A percentile compares a stretch with the other conserved stretches of the same genome.
phyloP scores from a whole-genome alignment of 2,113 vertebrate genomes.

The Ginglymostoma cirratum region DNA sequence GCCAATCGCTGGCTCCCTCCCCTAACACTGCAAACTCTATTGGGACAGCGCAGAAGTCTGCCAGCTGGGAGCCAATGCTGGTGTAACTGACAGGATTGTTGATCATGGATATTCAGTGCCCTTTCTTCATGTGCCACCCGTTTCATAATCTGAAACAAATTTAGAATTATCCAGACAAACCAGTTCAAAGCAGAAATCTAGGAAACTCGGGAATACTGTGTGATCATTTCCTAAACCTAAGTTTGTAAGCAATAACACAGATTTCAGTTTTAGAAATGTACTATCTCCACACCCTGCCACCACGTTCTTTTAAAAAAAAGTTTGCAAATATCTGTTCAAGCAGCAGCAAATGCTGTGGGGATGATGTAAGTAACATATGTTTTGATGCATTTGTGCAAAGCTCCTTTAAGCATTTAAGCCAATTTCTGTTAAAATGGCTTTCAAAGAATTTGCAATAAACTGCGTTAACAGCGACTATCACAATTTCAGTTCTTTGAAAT shows the following conservation, averaged over 20 bases:
- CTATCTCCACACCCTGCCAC: too few species aligned
- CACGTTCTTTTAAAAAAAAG: neutral
- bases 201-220: neutral
- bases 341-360: neutral
- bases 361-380: neutral
- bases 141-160: neutral
- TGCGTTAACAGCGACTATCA: neutral
- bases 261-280: neutral
- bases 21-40: neutral
- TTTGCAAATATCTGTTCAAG: neutral
- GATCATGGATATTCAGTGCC: neutral
- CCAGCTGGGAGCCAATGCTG: neutral
- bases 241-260: neutral
- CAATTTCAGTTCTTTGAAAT: neutral
- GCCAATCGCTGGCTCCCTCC: neutral
- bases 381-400: neutral
- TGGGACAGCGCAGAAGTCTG: neutral
- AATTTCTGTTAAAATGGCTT: neutral
- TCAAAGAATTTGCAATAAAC: neutral
- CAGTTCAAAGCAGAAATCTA: neutral
- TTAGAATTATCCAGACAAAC: neutral
- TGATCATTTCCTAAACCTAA: neutral
- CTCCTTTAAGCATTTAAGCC: neutral
- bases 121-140: neutral
- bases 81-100: neutral